These are phyloP conservation scores for Cathartes aura DNA, from an alignment of 2,113 vertebrate species.

Conservation along the genomic window DNA sequence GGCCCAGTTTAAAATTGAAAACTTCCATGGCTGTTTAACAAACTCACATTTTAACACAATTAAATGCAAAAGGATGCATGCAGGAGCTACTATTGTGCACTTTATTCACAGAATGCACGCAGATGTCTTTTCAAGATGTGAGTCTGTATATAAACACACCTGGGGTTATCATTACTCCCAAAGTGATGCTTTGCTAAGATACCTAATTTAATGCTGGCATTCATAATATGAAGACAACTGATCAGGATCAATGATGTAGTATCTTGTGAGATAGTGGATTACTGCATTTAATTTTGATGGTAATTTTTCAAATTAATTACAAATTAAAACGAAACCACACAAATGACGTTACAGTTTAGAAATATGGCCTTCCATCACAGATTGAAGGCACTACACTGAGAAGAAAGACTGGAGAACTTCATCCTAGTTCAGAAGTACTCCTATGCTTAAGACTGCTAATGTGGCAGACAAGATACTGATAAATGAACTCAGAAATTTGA, in stretches of 20 bases:
- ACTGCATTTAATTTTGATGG: background rate
- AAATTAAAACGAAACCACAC: background rate
- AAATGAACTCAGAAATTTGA: background rate
- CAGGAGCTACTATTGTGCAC: background rate
- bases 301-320: background rate
- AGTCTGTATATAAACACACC: background rate
- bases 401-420: background rate
- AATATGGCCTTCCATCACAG: background rate
- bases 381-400: background rate
- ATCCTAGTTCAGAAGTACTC: background rate
- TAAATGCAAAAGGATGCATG: background rate
- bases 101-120: background rate
- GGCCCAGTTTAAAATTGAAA: background rate
- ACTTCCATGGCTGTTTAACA: background rate
- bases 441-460: background rate
- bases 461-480: background rate
- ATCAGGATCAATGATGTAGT: background rate
- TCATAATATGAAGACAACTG: background rate
- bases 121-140: background rate
- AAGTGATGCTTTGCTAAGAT: background rate
- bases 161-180: background rate
- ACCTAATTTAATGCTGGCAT: background rate
- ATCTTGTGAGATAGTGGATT: background rate
- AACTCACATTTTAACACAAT: background rate
- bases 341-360: background rate